Evolutionary conservation across 2,888 invertebrate genomes (phyloP).

Genomic region (Eupithecia abbreviata): DNA sequence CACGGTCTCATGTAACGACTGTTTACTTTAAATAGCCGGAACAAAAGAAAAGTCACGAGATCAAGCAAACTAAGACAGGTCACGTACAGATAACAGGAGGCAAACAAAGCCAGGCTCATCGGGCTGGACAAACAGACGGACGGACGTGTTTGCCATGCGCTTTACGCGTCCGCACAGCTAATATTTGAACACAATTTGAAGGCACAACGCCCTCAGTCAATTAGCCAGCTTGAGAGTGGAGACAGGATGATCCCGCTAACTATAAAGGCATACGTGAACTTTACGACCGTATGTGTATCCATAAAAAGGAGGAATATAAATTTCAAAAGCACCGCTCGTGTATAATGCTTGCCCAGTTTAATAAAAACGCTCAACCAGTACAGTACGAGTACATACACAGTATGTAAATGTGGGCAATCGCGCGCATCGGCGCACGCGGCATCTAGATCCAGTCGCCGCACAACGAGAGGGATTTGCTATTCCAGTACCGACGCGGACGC

Average conservation of each 20-base stretch:
- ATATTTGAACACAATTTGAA: constrained; percentile 81
- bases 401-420: constrained; percentile 68
- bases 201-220: constrained; percentile 73
- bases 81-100: constrained; percentile 65
- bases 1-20: constrained; percentile 59
- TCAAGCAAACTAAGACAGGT: constrained; percentile 60
- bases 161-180: constrained; percentile 65
- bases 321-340: constrained; percentile 54
- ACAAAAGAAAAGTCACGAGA: constrained; percentile 57
- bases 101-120: constrained; percentile 65
- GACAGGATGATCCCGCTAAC: constrained; percentile 54
- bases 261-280: constrained; percentile 48
- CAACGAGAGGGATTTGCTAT: constrained; percentile 72
- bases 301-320: constrained; percentile 54
- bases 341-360: constrained; percentile 49
- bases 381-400: constrained; percentile 36
- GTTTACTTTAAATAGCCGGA: constrained; percentile 53
- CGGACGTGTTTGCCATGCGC: constrained; percentile 69
- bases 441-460: constrained; percentile 67
- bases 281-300: constrained; percentile 40
- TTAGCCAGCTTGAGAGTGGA: constrained; percentile 56
- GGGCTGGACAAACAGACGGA: constrained; percentile 69
- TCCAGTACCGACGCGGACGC: constrained; percentile 59
- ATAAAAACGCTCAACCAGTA: constrained; percentile 52
- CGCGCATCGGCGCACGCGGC: constrained; percentile 61